Evolutionary conservation across 2,888 invertebrate species (phyloP).

Genomic region (Prosopocoilus inquinatus): DNA sequence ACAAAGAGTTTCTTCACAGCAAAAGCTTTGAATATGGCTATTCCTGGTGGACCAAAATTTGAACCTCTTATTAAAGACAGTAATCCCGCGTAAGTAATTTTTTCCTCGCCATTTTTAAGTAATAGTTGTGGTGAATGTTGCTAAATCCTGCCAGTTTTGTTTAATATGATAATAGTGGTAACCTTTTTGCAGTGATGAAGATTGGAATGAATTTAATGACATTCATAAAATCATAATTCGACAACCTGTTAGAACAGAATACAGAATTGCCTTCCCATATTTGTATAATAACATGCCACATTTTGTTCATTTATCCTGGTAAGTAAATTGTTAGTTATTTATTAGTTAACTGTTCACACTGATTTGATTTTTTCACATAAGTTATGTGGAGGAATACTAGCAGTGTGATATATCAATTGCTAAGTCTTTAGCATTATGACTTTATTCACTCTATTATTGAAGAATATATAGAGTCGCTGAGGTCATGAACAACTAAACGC

Average conservation of each 20-base stretch:
- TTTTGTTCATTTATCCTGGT: conserved; percentile 98
- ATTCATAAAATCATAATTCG: conserved; percentile 99
- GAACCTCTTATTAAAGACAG: conserved; percentile 98
- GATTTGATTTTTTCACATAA: conserved; percentile 47
- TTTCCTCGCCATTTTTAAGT: not conserved
- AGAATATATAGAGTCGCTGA: conserved; percentile 56
- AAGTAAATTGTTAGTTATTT: conserved; percentile 48
- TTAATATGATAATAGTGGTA: no score
- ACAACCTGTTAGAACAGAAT: conserved; percentile 97
- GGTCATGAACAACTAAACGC: conserved; percentile 52
- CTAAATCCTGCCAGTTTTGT: not conserved
- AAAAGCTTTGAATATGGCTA: conserved; percentile 98
- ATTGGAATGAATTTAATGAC: conserved; percentile 99
- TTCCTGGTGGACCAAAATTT: conserved; percentile 99
- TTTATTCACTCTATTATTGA: conserved; percentile 56
- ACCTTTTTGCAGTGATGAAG: conserved; percentile 82
- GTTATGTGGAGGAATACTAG: conserved; percentile 53
- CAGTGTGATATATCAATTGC: conserved; percentile 54
- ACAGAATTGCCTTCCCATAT: conserved; percentile 98
- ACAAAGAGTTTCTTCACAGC: conserved; percentile 99
- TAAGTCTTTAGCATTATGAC: conserved; percentile 41
- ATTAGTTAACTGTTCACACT: conserved; percentile 39
- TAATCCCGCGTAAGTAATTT: conserved; percentile 73
- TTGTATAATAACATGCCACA: conserved; percentile 98
- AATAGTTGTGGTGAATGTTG: not conserved